Base-by-base conservation (phyloP, 2,113 vertebrate species). In the Herpetotheres cachinnans region DNA sequence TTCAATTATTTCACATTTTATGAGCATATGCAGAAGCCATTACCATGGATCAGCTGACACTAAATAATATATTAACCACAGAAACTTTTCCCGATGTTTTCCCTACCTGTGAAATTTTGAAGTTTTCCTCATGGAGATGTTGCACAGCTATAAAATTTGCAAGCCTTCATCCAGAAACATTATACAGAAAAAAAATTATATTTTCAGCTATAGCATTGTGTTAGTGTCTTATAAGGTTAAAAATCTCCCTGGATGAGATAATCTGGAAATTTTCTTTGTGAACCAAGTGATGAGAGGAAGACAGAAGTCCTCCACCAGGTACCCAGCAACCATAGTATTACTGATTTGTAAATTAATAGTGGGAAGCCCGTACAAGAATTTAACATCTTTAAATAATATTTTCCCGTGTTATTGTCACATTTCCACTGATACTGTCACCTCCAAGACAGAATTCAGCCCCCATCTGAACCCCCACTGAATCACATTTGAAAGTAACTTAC, bases 1-100 rank as follows among this genome's bases (percentile, higher is more conserved):
- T 32, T 71, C 87, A 96, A 82, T 96, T 94, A 94, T 93, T 95
- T 87, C 34, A 40, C 66, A 38, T 88, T 93, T 94, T 85, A 95
- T n/a, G 82, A 90, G 71, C 74, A 16, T 24, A 94, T n/a, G 34
- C 40, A 95, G 78, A 85, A 92, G 27, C 46, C 27, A 93, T 90
- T 91, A 91, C 56, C 46, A 32, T 32, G 42, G 78, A 94, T 87
- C 90, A 93, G 56, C 84, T 88, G 92, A 82, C 46, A 49, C 49
- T 69, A 92, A 44, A 47, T 61, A 87, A 95, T 32, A 80, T 20
- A 69, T 69, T 77, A 82, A 73, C 49, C 78, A 72, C 58, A 80
- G 59, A 86, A 88, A 85, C 52, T 69, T 82, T 36, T 69, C 36
- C 50, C 32, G 6, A 50, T 67, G 54, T 36, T 73, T 89, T 63